Base-by-base conservation (phyloP, 2,888 invertebrate genomes). In the Limnephilus auricula region DNA sequence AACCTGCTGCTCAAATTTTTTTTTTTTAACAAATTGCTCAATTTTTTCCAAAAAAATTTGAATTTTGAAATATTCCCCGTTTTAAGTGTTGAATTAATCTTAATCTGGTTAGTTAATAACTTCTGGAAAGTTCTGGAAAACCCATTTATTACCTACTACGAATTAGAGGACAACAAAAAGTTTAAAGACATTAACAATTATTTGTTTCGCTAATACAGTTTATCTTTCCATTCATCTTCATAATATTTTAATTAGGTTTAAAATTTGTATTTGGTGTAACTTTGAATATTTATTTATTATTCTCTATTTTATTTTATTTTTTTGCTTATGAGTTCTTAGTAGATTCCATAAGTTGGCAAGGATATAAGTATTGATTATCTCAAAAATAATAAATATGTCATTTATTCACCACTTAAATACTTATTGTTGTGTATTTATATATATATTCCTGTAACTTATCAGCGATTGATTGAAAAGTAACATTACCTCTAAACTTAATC, bases 401-500 rank as follows among this genome's bases (percentile, higher is more conserved):
- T 65, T 65, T 65, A 65, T 65, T 25, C 65, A 65, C 18, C 65
- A 65, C 6, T 65, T 25, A n/a, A 1, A 65, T 25, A 65, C 3
- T 25, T 25, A 65, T n/a, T 25, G 65, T 65, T 9, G n/a, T 65
- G 65, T 65, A 25, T 65, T 65, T 65, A 65, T 65, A 4, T 50
- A 65, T n/a, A 25, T 65, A 25, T 65, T 25, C 65, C n/a, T 9
- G 25, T 65, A 65, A 65, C 50, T 65, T 65, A 65, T 65, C 50
- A 65, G 50, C 13, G 50, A 65, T 65, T 65, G 65, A 65, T 65
- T 65, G 50, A 9, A 65, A 65, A 65, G 65, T 65, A 65, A 65
- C 65, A 65, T 65, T 65, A 65, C 65, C 65, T 65, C 65, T 65
- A 65, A 65, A 65, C 65, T 65, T 65, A 65, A 65, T 65, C 65